Evolutionary conservation across 2,888 invertebrate genomes (phyloP), one percentile per base, ranked within the genome.

Genomic region (Aphodius sticticus): DNA sequence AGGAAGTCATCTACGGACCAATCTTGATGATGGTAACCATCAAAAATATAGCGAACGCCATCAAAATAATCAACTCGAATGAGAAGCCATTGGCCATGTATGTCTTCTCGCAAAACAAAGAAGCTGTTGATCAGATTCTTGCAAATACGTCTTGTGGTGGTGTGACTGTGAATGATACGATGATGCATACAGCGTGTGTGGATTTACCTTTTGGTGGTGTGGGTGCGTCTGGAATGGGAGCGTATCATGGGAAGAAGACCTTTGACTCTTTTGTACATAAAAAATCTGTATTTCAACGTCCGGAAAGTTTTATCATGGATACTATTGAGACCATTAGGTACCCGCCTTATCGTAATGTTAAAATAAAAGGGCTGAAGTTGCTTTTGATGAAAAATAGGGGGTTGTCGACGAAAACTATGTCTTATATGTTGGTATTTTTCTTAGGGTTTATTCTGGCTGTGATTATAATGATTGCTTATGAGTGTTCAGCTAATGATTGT

Each of bases 191-290:
- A 87, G 91, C 92, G 92, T 97, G 97, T 89, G 96, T 97, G 81
- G 93, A 95, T n/a, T 89, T 99, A 81, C 99, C 99, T 0, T 99
- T 99, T 89, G 99, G 99, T 77, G 99, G 99, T 7, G 96, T 99
- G 76, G 99, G 99, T 1, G 89, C 91, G 85, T 98, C 98, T 87
- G 99, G 99, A 71, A 96, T 98, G 91, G 98, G 98, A 69, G 90
- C 93, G 0, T 99, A 99, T 90, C 99, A 99, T 89, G 99, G 99
- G 78, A 95, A 95, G 89, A 91, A 92, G 82, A 94, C 96, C 0
- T 99, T 96, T 86, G 96, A 99, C 84, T 96, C 97, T 0, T 99
- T 99, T 90, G 94, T 96, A 0, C 99, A 99, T 89, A 94, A 95
- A 86, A 97, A 98, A 89, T 93, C 95, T 77, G 94, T 95, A 81